Conservation (phyloP, 2,797 vertebrate genomes). For the Borostomias antarcticus region DNA sequence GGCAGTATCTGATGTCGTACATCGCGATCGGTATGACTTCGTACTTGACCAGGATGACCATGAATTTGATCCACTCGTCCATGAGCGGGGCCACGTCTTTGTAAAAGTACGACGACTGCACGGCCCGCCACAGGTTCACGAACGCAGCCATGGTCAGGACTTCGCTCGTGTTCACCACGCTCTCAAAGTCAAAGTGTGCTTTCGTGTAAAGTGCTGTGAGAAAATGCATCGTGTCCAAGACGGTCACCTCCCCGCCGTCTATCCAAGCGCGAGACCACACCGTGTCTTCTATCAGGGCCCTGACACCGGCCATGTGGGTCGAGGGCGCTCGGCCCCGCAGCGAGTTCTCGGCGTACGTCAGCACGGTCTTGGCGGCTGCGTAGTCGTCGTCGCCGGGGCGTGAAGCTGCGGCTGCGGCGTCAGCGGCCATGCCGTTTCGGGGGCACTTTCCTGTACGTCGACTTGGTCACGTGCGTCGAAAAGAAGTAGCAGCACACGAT, state of each 20-base stretch:
- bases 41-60: conserved; percentile 3
- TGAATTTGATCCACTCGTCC: conserved; percentile 6
- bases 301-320: not conserved
- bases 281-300: conserved; percentile 5
- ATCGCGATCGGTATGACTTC: conserved; percentile 3
- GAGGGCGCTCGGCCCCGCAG: not conserved
- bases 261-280: conserved; percentile 4
- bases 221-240: not conserved
- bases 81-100: not conserved
- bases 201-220: not conserved
- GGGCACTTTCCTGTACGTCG: not conserved
- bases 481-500: no score
- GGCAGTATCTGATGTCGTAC: not conserved
- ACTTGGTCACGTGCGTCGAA: conserved; percentile 6
- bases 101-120: conserved; percentile 4
- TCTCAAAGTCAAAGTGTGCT: conserved; percentile 3
- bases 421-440: conserved; percentile 2
- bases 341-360: not conserved
- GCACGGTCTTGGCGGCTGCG: not conserved
- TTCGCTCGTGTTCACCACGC: not conserved
- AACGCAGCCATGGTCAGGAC: not conserved
- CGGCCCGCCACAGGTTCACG: not conserved
- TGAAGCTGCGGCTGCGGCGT: not conserved
- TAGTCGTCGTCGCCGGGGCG: not conserved
- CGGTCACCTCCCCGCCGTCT: not conserved